Evolutionary conservation across 2,113 vertebrate genomes (phyloP), one percentile per base, ranked within the genome.

Genomic region (Rhinolophus sinicus): DNA sequence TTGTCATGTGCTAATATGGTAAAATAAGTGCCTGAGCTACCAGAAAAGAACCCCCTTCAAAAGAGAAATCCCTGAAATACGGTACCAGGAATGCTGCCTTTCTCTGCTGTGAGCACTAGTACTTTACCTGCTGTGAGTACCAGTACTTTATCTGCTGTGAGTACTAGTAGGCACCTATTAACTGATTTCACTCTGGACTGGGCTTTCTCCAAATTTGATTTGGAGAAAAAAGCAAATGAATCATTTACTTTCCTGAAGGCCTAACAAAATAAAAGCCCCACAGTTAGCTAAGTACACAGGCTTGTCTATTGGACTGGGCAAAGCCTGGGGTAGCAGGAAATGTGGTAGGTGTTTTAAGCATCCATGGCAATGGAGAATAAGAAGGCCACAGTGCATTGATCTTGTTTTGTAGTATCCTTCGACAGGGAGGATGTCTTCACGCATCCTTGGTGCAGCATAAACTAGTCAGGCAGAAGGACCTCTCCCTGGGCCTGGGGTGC

Each of bases 21-120:
- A 73, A 96, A 94, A 92, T 64, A 98, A 96, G 95, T 93, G 97
- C 97, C 97, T 98, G 98, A 99, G 98, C 98, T 99, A 99, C 98
- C 98, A 67, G 94, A 70, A 97, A 97, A 95, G 90, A 97, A 95
- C 65, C 73, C 83, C 85, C 65, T 30, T 54, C 6, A 4, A 52
- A 80, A 83, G 67, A 96, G 67, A 91, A 94, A 91, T 76, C 72
- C 86, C 94, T 47, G 90, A 96, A 95, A 65, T 35, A 50, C 22
- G 5, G 12, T 33, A 44, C 8, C 7, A 76, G 76, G 54, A 87
- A 56, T 10, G 5, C 19, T 9, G 40, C 35, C n/a, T 67, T 24
- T 35, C 30, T n/a, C 50, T 54, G 26, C 83, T 60, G 22, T 69
- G 62, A 47, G 62, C 35, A 19, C 8, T 8, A 85, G n/a, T 22